Evolutionary conservation across 1,140 invertebrate species (phyloP), one percentile per base, ranked within the genome.

Genomic region (Ridgeia piscesae): DNA sequence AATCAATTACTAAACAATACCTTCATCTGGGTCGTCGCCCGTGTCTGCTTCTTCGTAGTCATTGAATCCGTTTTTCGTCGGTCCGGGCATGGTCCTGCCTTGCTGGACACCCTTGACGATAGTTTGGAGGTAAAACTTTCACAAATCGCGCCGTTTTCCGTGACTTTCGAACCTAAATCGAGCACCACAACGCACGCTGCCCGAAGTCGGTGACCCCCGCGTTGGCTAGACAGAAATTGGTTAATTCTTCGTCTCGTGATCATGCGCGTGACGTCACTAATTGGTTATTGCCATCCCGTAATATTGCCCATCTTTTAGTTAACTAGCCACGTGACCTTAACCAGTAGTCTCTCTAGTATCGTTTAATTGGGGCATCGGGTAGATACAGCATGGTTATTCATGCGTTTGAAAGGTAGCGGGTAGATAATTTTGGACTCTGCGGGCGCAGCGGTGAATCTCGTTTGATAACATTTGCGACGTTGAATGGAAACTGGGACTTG

Each of bases 281-380:
- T 91, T 33, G 48, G 91, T 91, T 91, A 91, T 33, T 33, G 91
- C 91, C 91, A 91, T 91, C 91, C 91, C 91, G 42, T 91, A 90
- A 35, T 34, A 35, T 50, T 33, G 33, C 42, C 14, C 34, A 35
- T 42, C 42, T 42, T 35, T 42, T 42, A 91, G 89, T 90, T 91
- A 91, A 91, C 91, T 33, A 31, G 34, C n/a, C 91, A 91, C 91
- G 42, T 91, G 91, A 9, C 34, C 34, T 90, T 90, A 90, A 42
- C 35, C 35, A 2, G 35, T 90, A 1, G 35, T 21, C 34, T 34
- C 1, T 90, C 31, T n/a, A 42, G 34, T 21, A 90, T 90, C 17
- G 11, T 34, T 90, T 90, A 90, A 90, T 90, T 90, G 34, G 89
- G 34, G 89, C 34, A 90, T 34, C 21, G 35, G 35, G 34, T 42